Evolutionary conservation across 2,797 vertebrate genomes (phyloP).

Genomic region (Pipistrellus nathusii): DNA sequence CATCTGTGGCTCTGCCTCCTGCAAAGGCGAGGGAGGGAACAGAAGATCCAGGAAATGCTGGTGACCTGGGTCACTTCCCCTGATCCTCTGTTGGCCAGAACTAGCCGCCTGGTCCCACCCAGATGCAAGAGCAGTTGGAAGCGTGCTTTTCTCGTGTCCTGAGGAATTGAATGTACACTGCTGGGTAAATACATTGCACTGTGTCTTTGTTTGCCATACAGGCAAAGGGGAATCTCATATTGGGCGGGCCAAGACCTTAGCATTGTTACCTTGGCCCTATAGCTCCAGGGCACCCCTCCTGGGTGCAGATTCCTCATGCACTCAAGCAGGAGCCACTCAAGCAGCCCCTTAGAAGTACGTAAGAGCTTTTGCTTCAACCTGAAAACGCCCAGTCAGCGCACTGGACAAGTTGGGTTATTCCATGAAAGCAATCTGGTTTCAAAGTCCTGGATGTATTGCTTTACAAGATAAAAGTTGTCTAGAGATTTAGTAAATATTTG

Average conservation of each 20-base stretch:
- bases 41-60: not conserved
- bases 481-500: slow-evolving; percentile 59
- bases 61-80: not conserved
- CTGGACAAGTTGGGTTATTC: not conserved
- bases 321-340: not conserved
- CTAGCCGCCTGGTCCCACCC: not conserved
- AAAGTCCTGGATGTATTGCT: slow-evolving; percentile 19
- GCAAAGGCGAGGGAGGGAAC: not conserved
- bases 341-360: not conserved
- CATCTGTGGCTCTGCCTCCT: not conserved
- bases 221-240: not conserved
- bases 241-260: not conserved
- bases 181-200: not conserved
- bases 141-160: not conserved
- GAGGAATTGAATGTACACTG: not conserved
- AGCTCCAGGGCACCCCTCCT: not conserved
- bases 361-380: not conserved
- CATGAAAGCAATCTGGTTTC: slow-evolving; percentile 29
- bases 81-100: not conserved
- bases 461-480: slow-evolving; percentile 15
- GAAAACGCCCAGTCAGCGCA: not conserved
- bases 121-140: not conserved
- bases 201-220: not conserved
- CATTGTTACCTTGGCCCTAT: not conserved
- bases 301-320: not conserved